phyloP scores from a whole-genome alignment of 2,113 vertebrate genomes.

The Arenaria interpres region DNA sequence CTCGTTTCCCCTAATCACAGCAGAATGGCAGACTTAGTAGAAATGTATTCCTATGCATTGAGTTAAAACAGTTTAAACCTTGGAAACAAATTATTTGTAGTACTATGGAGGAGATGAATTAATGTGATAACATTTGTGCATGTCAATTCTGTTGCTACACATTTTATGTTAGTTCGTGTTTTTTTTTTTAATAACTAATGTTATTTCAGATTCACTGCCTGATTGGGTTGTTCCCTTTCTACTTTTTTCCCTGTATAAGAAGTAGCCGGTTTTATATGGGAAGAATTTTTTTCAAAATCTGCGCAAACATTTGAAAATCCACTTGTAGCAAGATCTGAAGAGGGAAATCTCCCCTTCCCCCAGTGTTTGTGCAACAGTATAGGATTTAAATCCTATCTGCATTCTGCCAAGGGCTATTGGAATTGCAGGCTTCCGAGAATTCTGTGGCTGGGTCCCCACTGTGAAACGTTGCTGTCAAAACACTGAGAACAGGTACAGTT shows the following conservation, averaged over 20 bases:
- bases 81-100: not conserved
- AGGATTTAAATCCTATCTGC: conserved; percentile 27
- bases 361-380: not conserved
- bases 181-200: not conserved
- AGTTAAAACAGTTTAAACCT: not conserved
- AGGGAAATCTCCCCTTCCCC: not conserved
- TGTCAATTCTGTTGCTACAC: not conserved
- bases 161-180: not conserved
- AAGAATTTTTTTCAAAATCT: not conserved
- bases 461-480: conserved; percentile 23
- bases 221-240: not conserved
- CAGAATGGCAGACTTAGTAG: not conserved
- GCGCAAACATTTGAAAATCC: conserved; percentile 33
- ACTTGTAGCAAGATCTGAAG: conserved; percentile 4
- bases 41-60: not conserved
- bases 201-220: not conserved
- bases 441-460: not conserved
- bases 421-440: not conserved
- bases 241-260: not conserved
- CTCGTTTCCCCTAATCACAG: not conserved
- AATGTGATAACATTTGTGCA: not conserved
- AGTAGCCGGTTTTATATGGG: not conserved
- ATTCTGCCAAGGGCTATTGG: not conserved
- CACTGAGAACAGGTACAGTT: not conserved
- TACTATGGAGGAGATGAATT: not conserved